phyloP scores from a whole-genome alignment of 2,888 invertebrate species.

The Pollenia labialis region DNA sequence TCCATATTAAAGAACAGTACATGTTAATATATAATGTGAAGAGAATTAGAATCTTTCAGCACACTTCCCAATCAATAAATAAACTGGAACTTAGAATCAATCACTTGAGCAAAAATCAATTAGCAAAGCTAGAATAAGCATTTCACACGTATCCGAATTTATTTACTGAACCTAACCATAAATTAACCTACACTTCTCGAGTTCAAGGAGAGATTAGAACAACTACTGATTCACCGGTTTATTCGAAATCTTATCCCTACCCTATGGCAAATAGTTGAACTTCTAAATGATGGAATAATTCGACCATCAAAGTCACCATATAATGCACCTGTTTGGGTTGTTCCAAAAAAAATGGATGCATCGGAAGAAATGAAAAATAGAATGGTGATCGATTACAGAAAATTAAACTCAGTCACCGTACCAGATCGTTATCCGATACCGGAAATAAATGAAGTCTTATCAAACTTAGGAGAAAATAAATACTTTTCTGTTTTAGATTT shows the following conservation, averaged over 20 bases:
- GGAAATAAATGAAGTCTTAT: slow-evolving; percentile 1
- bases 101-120: slow-evolving; percentile 16
- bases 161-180: slow-evolving; percentile 7
- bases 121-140: too few relatives aligned
- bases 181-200: slow-evolving; percentile 11
- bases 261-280: background rate
- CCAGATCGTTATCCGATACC: background rate
- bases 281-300: background rate
- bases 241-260: background rate
- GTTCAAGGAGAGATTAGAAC: slow-evolving; percentile 11
- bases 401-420: background rate
- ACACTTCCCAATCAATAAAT: too few relatives aligned
- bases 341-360: background rate
- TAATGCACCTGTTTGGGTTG: too few relatives aligned
- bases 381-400: background rate
- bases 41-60: too few relatives aligned
- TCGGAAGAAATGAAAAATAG: background rate
- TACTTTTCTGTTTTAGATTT: background rate
- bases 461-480: too few relatives aligned
- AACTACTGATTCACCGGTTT: slow-evolving; percentile 3
- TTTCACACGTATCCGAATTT: slow-evolving; percentile 19
- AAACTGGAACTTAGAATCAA: too few relatives aligned
- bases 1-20: too few relatives aligned
- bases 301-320: background rate
- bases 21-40: too few relatives aligned